Evolutionary conservation across 2,888 invertebrate species (phyloP), one percentile per base, ranked within the genome.

Genomic region (Nineta flava): DNA sequence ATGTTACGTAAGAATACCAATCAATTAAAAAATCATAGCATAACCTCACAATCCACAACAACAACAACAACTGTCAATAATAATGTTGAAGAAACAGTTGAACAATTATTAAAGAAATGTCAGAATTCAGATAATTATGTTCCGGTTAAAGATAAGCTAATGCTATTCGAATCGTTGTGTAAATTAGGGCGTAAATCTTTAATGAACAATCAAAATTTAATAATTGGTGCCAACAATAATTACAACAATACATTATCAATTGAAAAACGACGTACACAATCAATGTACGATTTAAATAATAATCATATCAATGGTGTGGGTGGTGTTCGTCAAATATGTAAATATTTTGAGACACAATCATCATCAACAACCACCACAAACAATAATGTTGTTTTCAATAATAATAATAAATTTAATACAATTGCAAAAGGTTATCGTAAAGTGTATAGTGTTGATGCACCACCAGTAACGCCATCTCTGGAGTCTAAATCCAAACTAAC

Each of bases 161-260:
- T 80, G 12, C 65, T 83, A 16, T 83, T 83, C 60, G 83, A 83
- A 59, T 80, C 81, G 2, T 61, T 83, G 50, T 80, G 81, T 45
- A 69, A 77, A 53, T 70, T 75, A 53, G 77, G 77, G 1, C 70
- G 77, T 9, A 69, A 77, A 53, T 35, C 44, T 17, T 73, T 79
- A 40, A 72, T 79, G 17, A 75, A 80, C 53, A 77, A 77, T 47
- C 81, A 79, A 57, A 79, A 81, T 60, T 21, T 49, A 12, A 74
- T 80, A 46, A 65, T 75, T 49, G 53, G 58, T 31, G 61, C 57
- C 51, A 64, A 66, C 1, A 59, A 60, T 43, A 58, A 68, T 9
- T 68, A 68, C 56, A 26, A 26, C 7, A 65, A 69, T 32, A 69
- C 70, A 43, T 73, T 75, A 32, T 57, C 58, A 2, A 61, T 62